phyloP scores from a whole-genome alignment of 2,888 invertebrate species.

The Cheilosia soror region DNA sequence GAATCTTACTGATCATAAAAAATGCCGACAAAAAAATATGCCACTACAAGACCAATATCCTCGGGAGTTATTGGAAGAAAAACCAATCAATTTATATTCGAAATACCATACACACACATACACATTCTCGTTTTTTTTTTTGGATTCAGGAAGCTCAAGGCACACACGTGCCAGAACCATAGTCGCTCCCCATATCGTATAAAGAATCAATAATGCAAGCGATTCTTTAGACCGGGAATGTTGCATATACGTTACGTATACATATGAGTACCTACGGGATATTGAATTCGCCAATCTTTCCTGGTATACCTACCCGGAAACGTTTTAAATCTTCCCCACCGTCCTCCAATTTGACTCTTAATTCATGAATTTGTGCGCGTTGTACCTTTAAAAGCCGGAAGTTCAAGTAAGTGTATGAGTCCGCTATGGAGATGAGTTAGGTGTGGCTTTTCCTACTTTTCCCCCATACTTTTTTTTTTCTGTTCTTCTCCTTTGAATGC shows the following conservation, averaged over 20 bases:
- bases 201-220: constrained; percentile 64
- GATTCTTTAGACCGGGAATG: constrained; percentile 12
- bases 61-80: constrained; percentile 40
- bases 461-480: constrained; percentile 15
- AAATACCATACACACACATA: neutral
- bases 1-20: neutral
- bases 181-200: constrained; percentile 32
- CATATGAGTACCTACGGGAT: constrained; percentile 7
- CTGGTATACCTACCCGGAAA: constrained; percentile 56
- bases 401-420: constrained; percentile 46
- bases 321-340: constrained; percentile 21
- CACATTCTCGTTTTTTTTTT: neutral
- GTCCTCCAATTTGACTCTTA: constrained; percentile 17
- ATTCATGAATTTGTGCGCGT: constrained; percentile 54
- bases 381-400: constrained; percentile 55
- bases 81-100: constrained; percentile 56
- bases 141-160: constrained; percentile 6
- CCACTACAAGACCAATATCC: constrained; percentile 41
- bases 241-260: neutral
- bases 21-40: neutral
- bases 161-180: constrained; percentile 22
- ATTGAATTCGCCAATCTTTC: constrained; percentile 53
- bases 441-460: constrained; percentile 62
- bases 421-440: constrained; percentile 25
- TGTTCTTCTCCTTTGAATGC: constrained; percentile 11